phyloP scores from a whole-genome alignment of 2,797 vertebrate species.

The Galaxias olidus region DNA sequence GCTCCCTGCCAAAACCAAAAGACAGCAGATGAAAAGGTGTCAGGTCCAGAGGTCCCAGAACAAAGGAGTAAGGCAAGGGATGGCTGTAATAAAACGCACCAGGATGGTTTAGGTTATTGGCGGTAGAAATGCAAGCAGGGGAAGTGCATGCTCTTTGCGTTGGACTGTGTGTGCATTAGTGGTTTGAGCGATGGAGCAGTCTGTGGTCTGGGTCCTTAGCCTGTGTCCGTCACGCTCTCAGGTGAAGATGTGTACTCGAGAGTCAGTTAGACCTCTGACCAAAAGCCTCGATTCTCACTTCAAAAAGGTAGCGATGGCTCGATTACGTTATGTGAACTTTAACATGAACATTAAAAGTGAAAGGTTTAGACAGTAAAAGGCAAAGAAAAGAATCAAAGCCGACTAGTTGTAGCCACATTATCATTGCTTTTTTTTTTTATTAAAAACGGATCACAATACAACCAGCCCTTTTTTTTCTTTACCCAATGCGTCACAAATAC shows the following conservation, averaged over 20 bases:
- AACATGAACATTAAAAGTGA: no score
- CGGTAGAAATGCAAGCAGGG: slow-evolving; percentile 37
- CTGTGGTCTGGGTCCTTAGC: background rate
- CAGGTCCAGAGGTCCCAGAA: background rate
- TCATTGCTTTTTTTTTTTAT: slow-evolving; percentile 69
- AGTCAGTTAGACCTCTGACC: no score
- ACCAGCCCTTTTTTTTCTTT: slow-evolving; percentile 44
- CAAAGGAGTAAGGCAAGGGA: slow-evolving; percentile 1
- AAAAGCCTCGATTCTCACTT: no score
- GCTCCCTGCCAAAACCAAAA: background rate
- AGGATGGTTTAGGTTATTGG: slow-evolving; percentile 36
- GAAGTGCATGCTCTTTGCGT: slow-evolving; percentile 33
- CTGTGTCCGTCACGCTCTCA: background rate
- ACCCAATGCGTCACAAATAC: slow-evolving; percentile 72
- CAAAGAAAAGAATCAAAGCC: slow-evolving; percentile 13
- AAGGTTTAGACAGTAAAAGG: slow-evolving; percentile 18
- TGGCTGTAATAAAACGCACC: slow-evolving; percentile 16
- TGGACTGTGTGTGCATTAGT: slow-evolving; percentile 17
- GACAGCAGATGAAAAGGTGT: background rate
- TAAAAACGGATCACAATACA: slow-evolving; percentile 75
- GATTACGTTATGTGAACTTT: no score
- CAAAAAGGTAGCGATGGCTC: no score
- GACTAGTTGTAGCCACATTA: slow-evolving; percentile 29
- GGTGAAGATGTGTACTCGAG: no score
- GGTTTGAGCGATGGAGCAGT: slow-evolving; percentile 27